phyloP scores from a whole-genome alignment of 2,888 invertebrate species.

The Itoplectis maculator region DNA sequence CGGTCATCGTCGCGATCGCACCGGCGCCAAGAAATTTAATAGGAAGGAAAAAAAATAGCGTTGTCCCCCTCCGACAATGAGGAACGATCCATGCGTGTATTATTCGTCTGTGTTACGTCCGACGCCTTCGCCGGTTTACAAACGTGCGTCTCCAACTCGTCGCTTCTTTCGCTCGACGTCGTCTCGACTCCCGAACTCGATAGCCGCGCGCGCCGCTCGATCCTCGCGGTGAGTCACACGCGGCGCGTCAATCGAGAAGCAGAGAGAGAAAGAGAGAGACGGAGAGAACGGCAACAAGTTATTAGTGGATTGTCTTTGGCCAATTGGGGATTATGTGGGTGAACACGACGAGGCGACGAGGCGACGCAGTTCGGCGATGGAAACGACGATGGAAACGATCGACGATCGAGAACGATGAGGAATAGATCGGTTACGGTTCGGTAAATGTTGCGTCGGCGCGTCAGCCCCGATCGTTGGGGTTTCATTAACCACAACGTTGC shows the following conservation, averaged over 20 bases:
- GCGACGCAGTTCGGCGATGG: neutral
- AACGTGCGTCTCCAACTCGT: slow-evolving; percentile 19
- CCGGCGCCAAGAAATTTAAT: slow-evolving; percentile 56
- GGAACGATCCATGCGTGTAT: too few relatives aligned
- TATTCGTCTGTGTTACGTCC: neutral
- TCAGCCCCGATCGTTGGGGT: slow-evolving; percentile 46
- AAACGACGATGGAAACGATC: slow-evolving; percentile 24
- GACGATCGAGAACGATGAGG: slow-evolving; percentile 20
- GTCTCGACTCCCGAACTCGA: slow-evolving; percentile 37
- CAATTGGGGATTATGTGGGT: slow-evolving; percentile 77
- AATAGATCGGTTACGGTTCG: slow-evolving; percentile 24
- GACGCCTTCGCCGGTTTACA: slow-evolving; percentile 2
- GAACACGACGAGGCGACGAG: slow-evolving; percentile 7
- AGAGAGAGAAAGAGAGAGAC: slow-evolving; percentile 78
- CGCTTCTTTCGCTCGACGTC: slow-evolving; percentile 15
- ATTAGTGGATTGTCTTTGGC: slow-evolving; percentile 83
- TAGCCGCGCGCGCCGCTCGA: slow-evolving; percentile 37
- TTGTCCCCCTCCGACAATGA: too few relatives aligned
- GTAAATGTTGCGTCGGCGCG: too few relatives aligned
- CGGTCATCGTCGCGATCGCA: slow-evolving; percentile 28
- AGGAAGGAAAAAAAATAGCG: neutral
- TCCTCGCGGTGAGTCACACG: slow-evolving; percentile 77
- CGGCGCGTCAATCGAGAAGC: slow-evolving; percentile 78
- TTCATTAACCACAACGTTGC: slow-evolving; percentile 45
- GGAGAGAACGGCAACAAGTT: slow-evolving; percentile 74